These are phyloP conservation scores for Calypte anna DNA, from an alignment of 2,113 vertebrate genomes.

Conservation along the genomic window DNA sequence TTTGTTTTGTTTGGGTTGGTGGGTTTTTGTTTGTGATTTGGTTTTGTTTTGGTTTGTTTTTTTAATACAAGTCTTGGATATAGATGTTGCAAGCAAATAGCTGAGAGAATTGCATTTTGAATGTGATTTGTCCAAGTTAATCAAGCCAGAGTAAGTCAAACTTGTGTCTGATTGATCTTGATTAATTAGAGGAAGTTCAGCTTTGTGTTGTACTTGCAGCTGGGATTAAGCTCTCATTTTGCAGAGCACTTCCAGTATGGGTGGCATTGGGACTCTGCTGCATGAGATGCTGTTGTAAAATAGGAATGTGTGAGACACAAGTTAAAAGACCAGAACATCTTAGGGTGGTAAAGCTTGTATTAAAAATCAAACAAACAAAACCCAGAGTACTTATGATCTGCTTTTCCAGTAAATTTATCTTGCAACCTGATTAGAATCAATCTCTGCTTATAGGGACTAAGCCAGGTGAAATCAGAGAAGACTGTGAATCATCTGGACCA, in stretches of 20 bases:
- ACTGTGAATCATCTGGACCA: constrained; percentile 61
- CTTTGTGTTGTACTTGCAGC: background rate
- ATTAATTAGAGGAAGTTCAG: background rate
- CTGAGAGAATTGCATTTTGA: background rate
- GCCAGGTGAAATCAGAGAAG: constrained; percentile 72
- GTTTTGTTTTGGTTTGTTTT: too few relatives aligned
- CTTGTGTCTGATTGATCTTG: background rate
- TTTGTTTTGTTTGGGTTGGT: background rate
- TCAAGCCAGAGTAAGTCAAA: background rate
- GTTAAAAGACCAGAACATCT: background rate
- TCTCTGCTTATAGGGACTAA: constrained; percentile 66
- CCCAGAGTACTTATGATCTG: background rate
- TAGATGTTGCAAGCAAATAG: background rate
- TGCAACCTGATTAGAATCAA: background rate
- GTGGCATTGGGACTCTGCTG: background rate
- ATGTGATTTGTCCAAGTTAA: background rate
- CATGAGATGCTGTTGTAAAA: background rate
- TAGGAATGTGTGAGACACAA: background rate
- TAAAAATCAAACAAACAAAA: background rate
- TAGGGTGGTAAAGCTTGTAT: background rate
- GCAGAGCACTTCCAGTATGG: background rate
- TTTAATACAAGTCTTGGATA: background rate
- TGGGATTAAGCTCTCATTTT: background rate
- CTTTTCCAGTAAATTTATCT: background rate
- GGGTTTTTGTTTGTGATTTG: too few relatives aligned